A percentile compares a stretch with the other conserved stretches of the same genome.
Evolutionary conservation across 2,113 vertebrate species (phyloP).

Genomic region (Alosa alosa): DNA sequence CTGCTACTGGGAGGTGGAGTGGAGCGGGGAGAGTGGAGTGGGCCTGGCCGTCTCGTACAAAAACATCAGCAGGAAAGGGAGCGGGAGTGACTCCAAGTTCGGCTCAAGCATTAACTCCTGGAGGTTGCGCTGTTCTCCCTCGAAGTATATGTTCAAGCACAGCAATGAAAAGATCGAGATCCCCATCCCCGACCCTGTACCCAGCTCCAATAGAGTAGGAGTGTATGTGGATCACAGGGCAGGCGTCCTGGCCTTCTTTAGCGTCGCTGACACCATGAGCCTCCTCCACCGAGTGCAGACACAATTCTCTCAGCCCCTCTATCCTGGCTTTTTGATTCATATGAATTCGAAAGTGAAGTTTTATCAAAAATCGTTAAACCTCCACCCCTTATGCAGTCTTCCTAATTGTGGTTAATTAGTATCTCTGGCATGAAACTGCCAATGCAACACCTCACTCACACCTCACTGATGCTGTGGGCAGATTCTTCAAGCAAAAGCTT

Average conservation of each 20-base stretch:
- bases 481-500: background rate
- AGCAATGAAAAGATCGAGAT: conserved; percentile 20
- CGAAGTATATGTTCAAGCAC: conserved; percentile 71
- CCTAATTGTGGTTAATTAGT: background rate
- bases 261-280: conserved; percentile 56
- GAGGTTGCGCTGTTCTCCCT: conserved; percentile 53
- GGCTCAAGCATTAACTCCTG: conserved; percentile 69
- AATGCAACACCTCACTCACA: background rate
- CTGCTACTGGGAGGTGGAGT: conserved; percentile 30
- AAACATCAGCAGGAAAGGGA: conserved; percentile 44
- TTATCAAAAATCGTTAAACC: background rate
- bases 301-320: conserved; percentile 36
- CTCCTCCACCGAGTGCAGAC: conserved; percentile 36
- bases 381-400: background rate
- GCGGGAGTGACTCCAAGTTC: conserved; percentile 59
- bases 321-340: conserved; percentile 42
- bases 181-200: conserved; percentile 40
- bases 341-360: conserved; percentile 6
- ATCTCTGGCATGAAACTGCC: too few relatives aligned
- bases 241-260: conserved; percentile 71
- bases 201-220: conserved; percentile 60
- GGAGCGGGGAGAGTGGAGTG: conserved; percentile 46
- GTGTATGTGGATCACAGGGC: conserved; percentile 66
- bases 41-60: conserved; percentile 69
- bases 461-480: background rate